Percentiles rank a stretch among this genome's conserved stretches.
phyloP scores from a whole-genome alignment of 2,888 invertebrate species.

The Himalopsyche kuldschensis region DNA sequence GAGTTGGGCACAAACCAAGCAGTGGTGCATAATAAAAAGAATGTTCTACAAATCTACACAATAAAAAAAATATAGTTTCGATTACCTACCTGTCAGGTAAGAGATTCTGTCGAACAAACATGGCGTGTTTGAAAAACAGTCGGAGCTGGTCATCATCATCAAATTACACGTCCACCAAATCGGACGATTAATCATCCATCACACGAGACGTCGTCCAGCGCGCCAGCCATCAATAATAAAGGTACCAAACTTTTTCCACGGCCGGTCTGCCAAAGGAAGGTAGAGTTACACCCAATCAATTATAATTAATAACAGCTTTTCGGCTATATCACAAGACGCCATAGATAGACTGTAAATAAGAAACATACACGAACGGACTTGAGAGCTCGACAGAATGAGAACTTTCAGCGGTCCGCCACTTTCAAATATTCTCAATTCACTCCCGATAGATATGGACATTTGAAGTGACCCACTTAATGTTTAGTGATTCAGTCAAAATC shows the following conservation, averaged over 20 bases:
- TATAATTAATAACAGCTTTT: conserved; percentile 32
- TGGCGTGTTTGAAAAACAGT: background rate
- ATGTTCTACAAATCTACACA: no score
- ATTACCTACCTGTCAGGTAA: background rate
- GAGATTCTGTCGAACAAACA: background rate
- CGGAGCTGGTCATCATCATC: background rate
- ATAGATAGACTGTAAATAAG: background rate
- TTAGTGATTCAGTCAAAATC: no score
- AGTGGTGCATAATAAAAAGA: no score
- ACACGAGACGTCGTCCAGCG: background rate
- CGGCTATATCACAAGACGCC: conserved; percentile 5
- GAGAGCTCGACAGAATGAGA: no score
- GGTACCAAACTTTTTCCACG: background rate
- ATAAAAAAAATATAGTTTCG: background rate
- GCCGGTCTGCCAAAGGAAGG: background rate
- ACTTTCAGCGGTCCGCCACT: no score
- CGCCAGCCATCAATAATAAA: background rate
- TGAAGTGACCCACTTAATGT: no score
- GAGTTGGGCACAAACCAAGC: no score
- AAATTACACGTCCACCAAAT: background rate
- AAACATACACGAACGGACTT: background rate
- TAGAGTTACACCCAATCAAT: conserved; percentile 34
- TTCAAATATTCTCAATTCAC: no score
- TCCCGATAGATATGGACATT: no score
- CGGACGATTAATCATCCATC: background rate